Evolutionary conservation across 2,888 invertebrate species (phyloP).

Genomic region (Notocelia uddmanniana): DNA sequence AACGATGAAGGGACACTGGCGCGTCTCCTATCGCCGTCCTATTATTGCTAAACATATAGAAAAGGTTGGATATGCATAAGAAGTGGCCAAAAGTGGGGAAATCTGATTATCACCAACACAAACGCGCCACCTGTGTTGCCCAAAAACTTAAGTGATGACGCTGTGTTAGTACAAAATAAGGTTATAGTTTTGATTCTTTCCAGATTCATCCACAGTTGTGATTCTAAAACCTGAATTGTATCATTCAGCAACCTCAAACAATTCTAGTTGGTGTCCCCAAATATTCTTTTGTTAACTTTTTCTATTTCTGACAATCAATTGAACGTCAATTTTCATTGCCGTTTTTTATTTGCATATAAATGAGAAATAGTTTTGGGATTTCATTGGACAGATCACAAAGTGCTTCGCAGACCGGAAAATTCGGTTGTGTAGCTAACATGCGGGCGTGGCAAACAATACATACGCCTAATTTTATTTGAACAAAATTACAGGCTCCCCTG

Average conservation of each 20-base stretch:
- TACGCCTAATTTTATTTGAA: slow-evolving; percentile 45
- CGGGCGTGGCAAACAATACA: slow-evolving; percentile 70
- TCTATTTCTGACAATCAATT: background rate
- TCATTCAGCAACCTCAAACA: background rate
- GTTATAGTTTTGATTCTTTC: no score
- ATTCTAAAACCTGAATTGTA: background rate
- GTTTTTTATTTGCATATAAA: slow-evolving; percentile 35
- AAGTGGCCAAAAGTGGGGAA: no score
- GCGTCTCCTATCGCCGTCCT: no score
- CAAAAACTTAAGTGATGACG: no score
- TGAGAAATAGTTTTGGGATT: slow-evolving; percentile 36
- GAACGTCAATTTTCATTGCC: slow-evolving; percentile 18
- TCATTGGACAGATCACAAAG: slow-evolving; percentile 72
- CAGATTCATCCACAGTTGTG: background rate
- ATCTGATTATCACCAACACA: no score
- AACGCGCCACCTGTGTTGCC: no score
- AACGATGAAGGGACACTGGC: no score
- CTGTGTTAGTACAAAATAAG: no score
- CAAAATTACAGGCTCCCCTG: slow-evolving; percentile 34
- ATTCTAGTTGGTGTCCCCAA: background rate
- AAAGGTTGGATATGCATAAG: no score
- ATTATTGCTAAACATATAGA: no score
- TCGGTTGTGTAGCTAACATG: slow-evolving; percentile 76
- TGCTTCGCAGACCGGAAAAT: slow-evolving; percentile 79
- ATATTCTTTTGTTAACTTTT: background rate